Evolutionary conservation across 2,888 invertebrate species (phyloP).

Genomic region (Agrotis segetum): DNA sequence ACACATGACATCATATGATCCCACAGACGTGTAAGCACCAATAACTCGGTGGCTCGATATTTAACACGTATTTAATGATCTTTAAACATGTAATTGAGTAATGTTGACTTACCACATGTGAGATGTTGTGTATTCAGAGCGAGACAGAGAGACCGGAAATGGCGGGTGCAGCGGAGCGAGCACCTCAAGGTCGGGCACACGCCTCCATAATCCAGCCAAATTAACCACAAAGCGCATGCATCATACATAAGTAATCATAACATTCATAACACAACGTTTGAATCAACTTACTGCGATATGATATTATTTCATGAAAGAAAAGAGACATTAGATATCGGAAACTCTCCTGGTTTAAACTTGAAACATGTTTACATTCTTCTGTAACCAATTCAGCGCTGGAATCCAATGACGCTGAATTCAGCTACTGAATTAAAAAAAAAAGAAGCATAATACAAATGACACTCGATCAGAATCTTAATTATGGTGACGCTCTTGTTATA

Average conservation of each 20-base stretch:
- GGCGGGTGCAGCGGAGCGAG: conserved; percentile 79
- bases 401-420: too few species aligned
- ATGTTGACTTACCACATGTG: conserved; percentile 77
- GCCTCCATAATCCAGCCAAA: conserved; percentile 75
- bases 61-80: conserved; percentile 31
- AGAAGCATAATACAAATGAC: conserved; percentile 21
- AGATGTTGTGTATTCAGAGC: conserved; percentile 79
- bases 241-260: conserved; percentile 54
- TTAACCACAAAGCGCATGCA: conserved; percentile 68
- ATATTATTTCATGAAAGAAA: conserved; percentile 27
- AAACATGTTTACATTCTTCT: too few species aligned
- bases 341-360: too few species aligned
- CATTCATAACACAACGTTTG: conserved; percentile 42
- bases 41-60: conserved; percentile 18
- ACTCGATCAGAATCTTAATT: conserved; percentile 11
- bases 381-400: too few species aligned
- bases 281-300: conserved; percentile 29
- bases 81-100: conserved; percentile 66
- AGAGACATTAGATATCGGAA: conserved; percentile 15
- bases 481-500: background rate
- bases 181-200: conserved; percentile 82
- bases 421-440: too few species aligned
- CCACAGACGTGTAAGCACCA: conserved; percentile 21
- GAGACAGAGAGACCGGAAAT: conserved; percentile 84
- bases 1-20: conserved; percentile 49